Conservation (phyloP, 2,888 invertebrate genomes). For the Nephrocerus scutellatus region DNA sequence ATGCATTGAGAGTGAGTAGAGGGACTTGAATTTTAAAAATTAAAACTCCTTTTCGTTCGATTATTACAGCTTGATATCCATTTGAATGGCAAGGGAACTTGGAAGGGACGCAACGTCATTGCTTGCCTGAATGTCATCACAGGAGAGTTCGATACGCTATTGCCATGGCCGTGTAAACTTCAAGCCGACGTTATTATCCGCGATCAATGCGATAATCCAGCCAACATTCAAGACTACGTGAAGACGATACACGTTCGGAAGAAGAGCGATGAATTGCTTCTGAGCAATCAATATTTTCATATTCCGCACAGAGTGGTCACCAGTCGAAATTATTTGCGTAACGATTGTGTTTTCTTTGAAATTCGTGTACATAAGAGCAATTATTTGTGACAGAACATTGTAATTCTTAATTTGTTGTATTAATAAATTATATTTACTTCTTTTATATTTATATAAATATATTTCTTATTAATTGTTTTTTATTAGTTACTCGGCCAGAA, state of each 20-base stretch:
- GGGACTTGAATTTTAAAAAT: background rate
- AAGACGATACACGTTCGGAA: conserved; percentile 56
- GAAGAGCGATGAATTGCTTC: conserved; percentile 45
- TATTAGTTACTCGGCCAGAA: no score
- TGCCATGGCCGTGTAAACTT: conserved; percentile 68
- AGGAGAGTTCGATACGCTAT: conserved; percentile 64
- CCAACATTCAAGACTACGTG: conserved; percentile 54
- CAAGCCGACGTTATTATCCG: conserved; percentile 58
- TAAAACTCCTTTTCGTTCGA: background rate
- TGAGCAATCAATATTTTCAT: conserved; percentile 44
- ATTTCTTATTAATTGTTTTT: no score
- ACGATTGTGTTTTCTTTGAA: conserved; percentile 44
- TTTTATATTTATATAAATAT: no score
- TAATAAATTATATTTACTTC: no score
- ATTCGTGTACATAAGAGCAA: conserved; percentile 33
- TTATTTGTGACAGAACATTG: conserved; percentile 9
- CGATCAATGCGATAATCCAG: conserved; percentile 53
- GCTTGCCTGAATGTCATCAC: conserved; percentile 61
- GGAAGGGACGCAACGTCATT: conserved; percentile 67
- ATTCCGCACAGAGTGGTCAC: conserved; percentile 43
- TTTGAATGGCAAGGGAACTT: conserved; percentile 68
- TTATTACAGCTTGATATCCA: conserved; percentile 57
- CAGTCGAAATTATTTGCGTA: conserved; percentile 40
- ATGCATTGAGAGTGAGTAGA: conserved; percentile 57
- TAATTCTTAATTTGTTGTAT: no score